Evolutionary conservation across 1,140 invertebrate species (phyloP), one percentile per base, ranked within the genome.

Genomic region (Carposina sasakii): DNA sequence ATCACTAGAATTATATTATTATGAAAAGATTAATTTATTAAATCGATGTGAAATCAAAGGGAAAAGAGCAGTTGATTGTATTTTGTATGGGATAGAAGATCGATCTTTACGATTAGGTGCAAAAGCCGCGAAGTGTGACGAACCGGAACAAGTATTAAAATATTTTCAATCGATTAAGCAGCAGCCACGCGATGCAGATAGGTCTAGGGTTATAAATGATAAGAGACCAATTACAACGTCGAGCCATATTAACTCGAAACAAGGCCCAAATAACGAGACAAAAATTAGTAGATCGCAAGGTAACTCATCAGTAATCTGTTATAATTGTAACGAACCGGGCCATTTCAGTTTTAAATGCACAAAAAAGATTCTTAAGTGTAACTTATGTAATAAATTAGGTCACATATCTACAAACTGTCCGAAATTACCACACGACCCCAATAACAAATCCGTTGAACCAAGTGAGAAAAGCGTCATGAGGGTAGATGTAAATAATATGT

Each of bases 41-140:
- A 39, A 48, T 48, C 34, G 47, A 3, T 48, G 47, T 21, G 24
- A 41, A 10, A 48, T 48, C 8, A 22, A 4, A n/a, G 47, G 47
- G n/a, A 48, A 39, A 22, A 23, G 24, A 19, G 47, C 47, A 16
- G 36, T 48, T 5, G 47, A 48, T 28, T 48, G 47, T 28, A 19
- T 48, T 6, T 13, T 48, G 21, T 15, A 40, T 17, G 47, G 47
- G 12, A 30, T 48, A 2, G 47, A 49, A 8, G 47, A 49, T 24
- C 24, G 47, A 1, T 41, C 37, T 6, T 10, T 49, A 15, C 30
- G 39, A 21, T 22, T 49, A 33, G 47, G 37, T 8, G 45, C 45
- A 13, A 39, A 48, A 16, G 45, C 45, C 1, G 15, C 15, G n/a
- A 48, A 48, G 21, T 40, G 15, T 41, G 13, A 49, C 4, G 24